Percentiles rank a stretch among this genome's conserved stretches.
Conservation (phyloP, 1,140 invertebrate genomes). For the Aporrectodea caliginosa region DNA sequence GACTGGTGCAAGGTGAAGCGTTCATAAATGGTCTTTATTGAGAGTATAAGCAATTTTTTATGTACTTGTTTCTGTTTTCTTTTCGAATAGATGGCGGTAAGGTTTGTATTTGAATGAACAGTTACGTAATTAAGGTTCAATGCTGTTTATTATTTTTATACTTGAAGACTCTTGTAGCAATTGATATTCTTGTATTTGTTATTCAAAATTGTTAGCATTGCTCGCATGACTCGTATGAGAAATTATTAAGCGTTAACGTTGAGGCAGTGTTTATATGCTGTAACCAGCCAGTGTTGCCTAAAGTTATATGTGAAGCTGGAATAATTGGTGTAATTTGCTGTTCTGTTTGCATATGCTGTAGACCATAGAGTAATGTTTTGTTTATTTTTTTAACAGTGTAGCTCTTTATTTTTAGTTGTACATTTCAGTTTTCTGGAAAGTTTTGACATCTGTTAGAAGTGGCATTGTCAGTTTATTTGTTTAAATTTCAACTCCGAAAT, state of each 20-base stretch:
- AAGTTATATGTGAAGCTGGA: too few species aligned
- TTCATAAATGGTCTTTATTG: not conserved
- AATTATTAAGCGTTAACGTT: not conserved
- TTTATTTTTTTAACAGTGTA: not conserved
- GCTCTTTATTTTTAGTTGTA: too few species aligned
- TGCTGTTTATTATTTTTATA: not conserved
- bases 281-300: too few species aligned
- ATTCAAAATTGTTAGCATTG: too few species aligned
- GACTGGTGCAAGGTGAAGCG: not conserved
- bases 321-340: not conserved
- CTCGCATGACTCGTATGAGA: not conserved
- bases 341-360: not conserved
- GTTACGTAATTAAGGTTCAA: not conserved
- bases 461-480: too few species aligned
- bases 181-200: not conserved
- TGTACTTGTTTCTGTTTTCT: not conserved
- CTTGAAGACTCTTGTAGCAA: not conserved
- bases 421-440: too few species aligned
- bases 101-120: not conserved
- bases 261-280: not conserved
- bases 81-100: too few species aligned
- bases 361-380: not conserved
- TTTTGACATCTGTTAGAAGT: too few species aligned
- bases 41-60: not conserved
- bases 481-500: too few species aligned